These are phyloP conservation scores for Heliopora coerulea DNA, from an alignment of 92 coral and sea anemone genomes.

Conservation along the genomic window DNA sequence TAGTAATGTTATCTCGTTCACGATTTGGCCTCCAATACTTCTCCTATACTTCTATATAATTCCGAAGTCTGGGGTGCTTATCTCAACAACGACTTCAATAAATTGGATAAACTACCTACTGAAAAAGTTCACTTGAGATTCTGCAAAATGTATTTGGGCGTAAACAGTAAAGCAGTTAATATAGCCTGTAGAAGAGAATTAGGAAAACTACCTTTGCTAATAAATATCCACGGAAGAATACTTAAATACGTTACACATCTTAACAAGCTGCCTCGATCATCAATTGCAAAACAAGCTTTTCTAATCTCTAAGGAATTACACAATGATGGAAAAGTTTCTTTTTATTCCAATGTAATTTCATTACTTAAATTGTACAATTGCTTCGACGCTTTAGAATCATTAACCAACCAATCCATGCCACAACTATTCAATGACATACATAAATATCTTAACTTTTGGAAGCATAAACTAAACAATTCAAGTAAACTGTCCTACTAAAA, in stretches of 20 bases:
- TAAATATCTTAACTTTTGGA: too few species aligned
- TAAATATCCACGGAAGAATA: conserved; percentile 19
- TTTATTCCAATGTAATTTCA: not conserved
- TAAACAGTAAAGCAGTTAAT: conserved; percentile 51
- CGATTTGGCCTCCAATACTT: too few species aligned
- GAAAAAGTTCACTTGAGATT: conserved; percentile 54
- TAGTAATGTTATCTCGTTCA: too few species aligned
- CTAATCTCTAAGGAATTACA: not conserved
- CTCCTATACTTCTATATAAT: conserved; percentile 51
- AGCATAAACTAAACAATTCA: too few species aligned
- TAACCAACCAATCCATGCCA: too few species aligned
- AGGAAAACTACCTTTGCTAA: conserved; percentile 44
- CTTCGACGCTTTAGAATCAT: too few species aligned
- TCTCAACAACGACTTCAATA: conserved; percentile 13
- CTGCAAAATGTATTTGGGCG: conserved; percentile 47
- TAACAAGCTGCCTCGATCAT: conserved; percentile 12
- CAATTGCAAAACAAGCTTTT: conserved; percentile 39
- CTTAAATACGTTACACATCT: conserved; percentile 30
- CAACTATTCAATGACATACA: too few species aligned
- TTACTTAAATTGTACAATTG: too few species aligned
- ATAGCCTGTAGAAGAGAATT: conserved; percentile 54
- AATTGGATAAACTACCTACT: conserved; percentile 43
- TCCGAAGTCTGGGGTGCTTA: conserved; percentile 54
- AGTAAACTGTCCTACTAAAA: too few species aligned
- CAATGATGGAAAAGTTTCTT: not conserved